These are phyloP conservation scores for Uropetala carovei DNA, from an alignment of 2,888 invertebrate genomes.

Conservation along the genomic window DNA sequence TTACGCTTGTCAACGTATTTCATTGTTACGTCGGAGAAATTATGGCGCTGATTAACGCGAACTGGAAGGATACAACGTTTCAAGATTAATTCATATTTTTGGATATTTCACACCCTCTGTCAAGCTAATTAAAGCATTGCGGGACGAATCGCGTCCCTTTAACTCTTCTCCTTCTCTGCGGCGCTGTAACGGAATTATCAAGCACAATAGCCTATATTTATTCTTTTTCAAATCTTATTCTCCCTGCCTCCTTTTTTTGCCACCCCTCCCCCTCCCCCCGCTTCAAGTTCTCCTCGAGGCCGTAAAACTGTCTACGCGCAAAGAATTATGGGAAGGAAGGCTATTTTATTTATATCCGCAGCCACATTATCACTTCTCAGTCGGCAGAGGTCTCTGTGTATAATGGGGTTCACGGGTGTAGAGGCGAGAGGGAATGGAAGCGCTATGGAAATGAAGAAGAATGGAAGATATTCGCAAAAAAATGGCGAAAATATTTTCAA, in stretches of 20 bases:
- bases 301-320: constrained; percentile 5
- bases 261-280: not conserved
- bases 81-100: not conserved
- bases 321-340: constrained; percentile 41
- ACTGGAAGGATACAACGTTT: not conserved
- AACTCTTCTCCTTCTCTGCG: not conserved
- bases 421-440: not conserved
- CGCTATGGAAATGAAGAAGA: not conserved
- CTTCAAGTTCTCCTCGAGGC: not conserved
- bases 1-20: too few species aligned
- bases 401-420: not conserved
- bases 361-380: constrained; percentile 25
- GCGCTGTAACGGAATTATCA: not conserved
- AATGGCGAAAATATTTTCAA: not conserved
- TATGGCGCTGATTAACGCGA: not conserved
- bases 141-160: not conserved
- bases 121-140: constrained; percentile 42
- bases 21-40: not conserved
- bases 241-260: not conserved
- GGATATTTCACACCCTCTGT: not conserved
- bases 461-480: not conserved
- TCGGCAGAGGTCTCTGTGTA: not conserved
- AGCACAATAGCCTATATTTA: constrained; percentile 6
- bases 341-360: constrained; percentile 21
- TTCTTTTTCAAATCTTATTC: constrained; percentile 45